phyloP scores from a whole-genome alignment of 2,797 vertebrate species.

The Parauchenoglanis punctatus region DNA sequence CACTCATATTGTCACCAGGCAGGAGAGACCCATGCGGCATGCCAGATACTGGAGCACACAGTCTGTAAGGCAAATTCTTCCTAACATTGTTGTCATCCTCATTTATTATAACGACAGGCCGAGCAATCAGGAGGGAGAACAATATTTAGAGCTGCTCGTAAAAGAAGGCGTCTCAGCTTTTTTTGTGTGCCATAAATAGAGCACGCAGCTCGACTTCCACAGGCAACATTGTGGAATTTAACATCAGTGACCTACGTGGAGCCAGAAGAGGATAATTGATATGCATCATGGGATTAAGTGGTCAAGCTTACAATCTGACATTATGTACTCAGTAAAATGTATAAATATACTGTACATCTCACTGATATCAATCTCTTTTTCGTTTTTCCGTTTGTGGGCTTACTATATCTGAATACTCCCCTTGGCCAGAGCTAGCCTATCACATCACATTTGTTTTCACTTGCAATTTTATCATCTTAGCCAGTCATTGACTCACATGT shows the following conservation, averaged over 20 bases:
- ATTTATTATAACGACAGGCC: slow-evolving; percentile 61
- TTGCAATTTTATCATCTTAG: slow-evolving; percentile 10
- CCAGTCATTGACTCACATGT: slow-evolving; percentile 12
- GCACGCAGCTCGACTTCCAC: slow-evolving; percentile 35
- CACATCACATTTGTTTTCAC: slow-evolving; percentile 21
- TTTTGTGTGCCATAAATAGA: slow-evolving; percentile 38
- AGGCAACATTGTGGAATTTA: slow-evolving; percentile 40
- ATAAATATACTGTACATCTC: slow-evolving; percentile 5
- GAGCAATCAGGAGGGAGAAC: slow-evolving; percentile 55
- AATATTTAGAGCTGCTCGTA: slow-evolving; percentile 55
- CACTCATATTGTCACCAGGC: slow-evolving; percentile 65
- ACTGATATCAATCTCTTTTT: neutral
- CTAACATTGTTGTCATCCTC: slow-evolving; percentile 57
- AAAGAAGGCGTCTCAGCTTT: slow-evolving; percentile 47
- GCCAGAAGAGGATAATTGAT: slow-evolving; percentile 22
- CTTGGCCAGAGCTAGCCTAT: neutral
- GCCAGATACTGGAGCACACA: slow-evolving; percentile 61
- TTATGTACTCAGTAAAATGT: slow-evolving; percentile 2
- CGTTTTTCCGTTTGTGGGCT: neutral
- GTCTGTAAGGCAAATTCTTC: slow-evolving; percentile 63
- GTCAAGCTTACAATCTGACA: slow-evolving; percentile 16
- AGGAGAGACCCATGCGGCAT: slow-evolving; percentile 57
- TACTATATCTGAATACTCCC: neutral
- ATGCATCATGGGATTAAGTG: slow-evolving; percentile 30
- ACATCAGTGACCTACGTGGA: slow-evolving; percentile 39